These are phyloP conservation scores for Thera obeliscata DNA, from an alignment of 2,888 invertebrate species.

Conservation along the genomic window DNA sequence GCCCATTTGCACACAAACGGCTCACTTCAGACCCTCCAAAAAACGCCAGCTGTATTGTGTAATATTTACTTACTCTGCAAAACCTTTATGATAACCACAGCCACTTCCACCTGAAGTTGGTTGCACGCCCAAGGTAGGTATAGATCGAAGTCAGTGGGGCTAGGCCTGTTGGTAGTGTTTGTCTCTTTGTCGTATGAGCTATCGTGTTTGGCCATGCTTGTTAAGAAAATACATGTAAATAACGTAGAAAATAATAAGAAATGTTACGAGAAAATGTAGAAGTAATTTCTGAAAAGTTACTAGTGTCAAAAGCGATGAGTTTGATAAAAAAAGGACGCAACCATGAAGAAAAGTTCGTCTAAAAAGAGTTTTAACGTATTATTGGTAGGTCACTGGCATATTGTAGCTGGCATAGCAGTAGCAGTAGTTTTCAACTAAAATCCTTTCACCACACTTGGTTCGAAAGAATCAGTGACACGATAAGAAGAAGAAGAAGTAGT, in stretches of 20 bases:
- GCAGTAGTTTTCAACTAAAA: no score
- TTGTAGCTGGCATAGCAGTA: no score
- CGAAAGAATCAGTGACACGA: no score
- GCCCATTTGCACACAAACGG: no score
- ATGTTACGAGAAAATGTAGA: not conserved
- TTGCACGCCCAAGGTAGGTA: slow-evolving; percentile 61
- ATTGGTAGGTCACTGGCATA: no score
- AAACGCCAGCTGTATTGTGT: not conserved
- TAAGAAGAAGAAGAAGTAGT: no score
- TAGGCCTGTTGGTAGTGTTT: slow-evolving; percentile 9
- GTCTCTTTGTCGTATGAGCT: not conserved
- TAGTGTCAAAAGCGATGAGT: not conserved
- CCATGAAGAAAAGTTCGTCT: no score
- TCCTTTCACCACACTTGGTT: no score
- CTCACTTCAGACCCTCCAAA: no score
- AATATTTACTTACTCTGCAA: slow-evolving; percentile 15
- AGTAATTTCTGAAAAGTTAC: slow-evolving; percentile 4
- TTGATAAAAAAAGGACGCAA: no score
- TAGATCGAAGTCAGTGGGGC: slow-evolving; percentile 44
- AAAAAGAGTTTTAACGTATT: no score
- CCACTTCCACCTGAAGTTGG: slow-evolving; percentile 45
- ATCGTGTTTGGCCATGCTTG: slow-evolving; percentile 4
- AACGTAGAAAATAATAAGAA: slow-evolving; percentile 9
- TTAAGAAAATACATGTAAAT: slow-evolving; percentile 18
- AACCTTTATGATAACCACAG: slow-evolving; percentile 25